Evolutionary conservation across 2,113 vertebrate genomes (phyloP).

Genomic region (Lonchura striata): DNA sequence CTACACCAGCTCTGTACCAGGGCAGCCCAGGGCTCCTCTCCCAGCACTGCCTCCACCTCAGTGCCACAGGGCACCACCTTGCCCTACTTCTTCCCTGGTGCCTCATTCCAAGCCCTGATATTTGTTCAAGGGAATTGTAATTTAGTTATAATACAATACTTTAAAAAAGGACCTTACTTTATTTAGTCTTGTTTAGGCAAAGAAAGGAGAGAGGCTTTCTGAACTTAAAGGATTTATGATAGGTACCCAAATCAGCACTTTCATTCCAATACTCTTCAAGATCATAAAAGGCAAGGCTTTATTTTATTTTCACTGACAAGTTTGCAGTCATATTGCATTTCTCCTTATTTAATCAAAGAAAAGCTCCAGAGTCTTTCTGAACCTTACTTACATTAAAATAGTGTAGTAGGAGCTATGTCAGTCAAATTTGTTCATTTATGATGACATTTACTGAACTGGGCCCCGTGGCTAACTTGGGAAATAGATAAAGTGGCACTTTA

Average conservation of each 20-base stretch:
- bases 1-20: accelerated
- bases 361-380: not conserved
- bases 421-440: not conserved
- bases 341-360: not conserved
- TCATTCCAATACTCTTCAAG: not conserved
- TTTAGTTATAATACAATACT: not conserved
- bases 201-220: not conserved
- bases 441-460: not conserved
- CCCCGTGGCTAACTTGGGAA: not conserved
- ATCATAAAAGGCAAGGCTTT: not conserved
- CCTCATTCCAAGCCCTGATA: not conserved
- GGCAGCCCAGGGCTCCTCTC: not conserved
- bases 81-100: accelerated
- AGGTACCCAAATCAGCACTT: not conserved
- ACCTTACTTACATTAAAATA: not conserved
- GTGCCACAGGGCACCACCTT: not conserved
- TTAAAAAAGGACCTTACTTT: not conserved
- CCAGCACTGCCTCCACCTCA: not conserved
- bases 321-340: not conserved
- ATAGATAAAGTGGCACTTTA: not conserved
- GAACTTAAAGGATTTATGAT: not conserved
- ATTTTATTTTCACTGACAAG: not conserved
- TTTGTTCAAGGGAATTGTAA: not conserved
- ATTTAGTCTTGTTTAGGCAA: not conserved
- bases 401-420: not conserved